Base-by-base conservation (phyloP, 2,888 invertebrate species). In the Campoplex capitator region DNA sequence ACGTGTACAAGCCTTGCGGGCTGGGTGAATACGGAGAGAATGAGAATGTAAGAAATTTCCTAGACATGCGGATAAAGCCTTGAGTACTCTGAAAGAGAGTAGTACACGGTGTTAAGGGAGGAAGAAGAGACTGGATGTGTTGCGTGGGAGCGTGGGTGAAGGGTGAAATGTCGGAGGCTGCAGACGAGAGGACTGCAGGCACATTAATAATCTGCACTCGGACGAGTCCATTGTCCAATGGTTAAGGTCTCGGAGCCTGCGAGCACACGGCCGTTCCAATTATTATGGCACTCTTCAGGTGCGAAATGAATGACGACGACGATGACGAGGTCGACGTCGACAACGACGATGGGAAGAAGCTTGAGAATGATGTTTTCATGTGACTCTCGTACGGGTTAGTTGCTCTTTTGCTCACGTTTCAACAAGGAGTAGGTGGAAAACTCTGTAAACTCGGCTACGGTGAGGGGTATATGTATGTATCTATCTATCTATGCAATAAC, bases 191-290 rank as follows among this genome's bases (percentile, higher is more conserved):
- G 84, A 83, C 84, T 88, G 88, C 88, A 89, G 88, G 90, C 90
- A 91, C 92, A 91, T 93, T 93, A 93, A 94, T 93, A 94, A 94
- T 94, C 93, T 92, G 91, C 93, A 93, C 92, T 93, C 92, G 93
- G 92, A 91, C 93, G 93, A 91, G 90, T 92, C 93, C 91, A 94
- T 94, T 94, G 93, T 94, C 91, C 91, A 90, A 32, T 62, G 87
- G 91, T 88, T 73, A 35, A 28, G 75, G 68, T 78, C 76, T 76
- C 42, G 54, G 73, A 84, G 86, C 76, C 87, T 79, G 88, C 90
- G 90, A 90, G 91, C 93, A 92, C 92, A 93, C 93, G 92, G 93
- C 93, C 92, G 90, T 92, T 93, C 93, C 93, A 94, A 94, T 94
- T 94, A 94, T 93, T 93, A 93, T 91, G 91, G 91, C 90, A 90